These are phyloP conservation scores for Metacarcinus magister DNA, from an alignment of 2,888 invertebrate species.

Conservation along the genomic window DNA sequence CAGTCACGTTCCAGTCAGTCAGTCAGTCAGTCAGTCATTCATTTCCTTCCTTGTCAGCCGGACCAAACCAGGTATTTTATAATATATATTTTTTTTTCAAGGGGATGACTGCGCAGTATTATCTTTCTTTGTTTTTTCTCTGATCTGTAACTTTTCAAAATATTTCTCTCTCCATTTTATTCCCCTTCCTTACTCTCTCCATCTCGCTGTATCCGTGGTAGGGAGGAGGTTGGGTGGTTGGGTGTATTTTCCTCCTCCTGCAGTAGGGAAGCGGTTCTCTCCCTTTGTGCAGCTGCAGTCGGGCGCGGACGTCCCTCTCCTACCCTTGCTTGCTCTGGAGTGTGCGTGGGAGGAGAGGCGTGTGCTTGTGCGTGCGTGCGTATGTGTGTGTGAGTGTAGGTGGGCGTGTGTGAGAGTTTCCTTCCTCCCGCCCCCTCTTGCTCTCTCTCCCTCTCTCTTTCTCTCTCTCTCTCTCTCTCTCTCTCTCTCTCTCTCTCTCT, in stretches of 20 bases:
- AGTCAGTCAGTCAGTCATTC: too few relatives aligned
- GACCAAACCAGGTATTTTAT: not conserved
- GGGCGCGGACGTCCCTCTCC: slow-evolving; percentile 31
- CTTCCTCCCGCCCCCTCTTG: not conserved
- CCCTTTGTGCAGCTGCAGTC: not conserved
- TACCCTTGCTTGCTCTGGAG: not conserved
- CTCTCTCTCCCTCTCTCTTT: not conserved
- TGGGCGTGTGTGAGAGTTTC: not conserved
- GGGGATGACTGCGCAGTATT: not conserved
- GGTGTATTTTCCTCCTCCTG: not conserved
- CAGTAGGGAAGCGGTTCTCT: not conserved
- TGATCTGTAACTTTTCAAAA: not conserved
- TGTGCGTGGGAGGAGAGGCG: slow-evolving; percentile 36
- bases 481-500: slow-evolving; percentile 48
- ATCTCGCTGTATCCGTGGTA: not conserved
- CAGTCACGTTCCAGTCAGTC: not conserved
- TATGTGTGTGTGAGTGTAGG: not conserved
- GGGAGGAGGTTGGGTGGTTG: not conserved
- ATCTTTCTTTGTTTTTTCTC: not conserved
- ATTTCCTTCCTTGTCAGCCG: not conserved
- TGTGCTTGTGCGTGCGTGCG: slow-evolving; percentile 36
- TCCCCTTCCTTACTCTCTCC: not conserved
- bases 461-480: slow-evolving; percentile 12
- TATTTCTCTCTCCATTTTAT: not conserved
- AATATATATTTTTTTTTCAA: too few relatives aligned